Evolutionary conservation across 2,888 invertebrate genomes (phyloP).

Genomic region (Perithous albicinctus): DNA sequence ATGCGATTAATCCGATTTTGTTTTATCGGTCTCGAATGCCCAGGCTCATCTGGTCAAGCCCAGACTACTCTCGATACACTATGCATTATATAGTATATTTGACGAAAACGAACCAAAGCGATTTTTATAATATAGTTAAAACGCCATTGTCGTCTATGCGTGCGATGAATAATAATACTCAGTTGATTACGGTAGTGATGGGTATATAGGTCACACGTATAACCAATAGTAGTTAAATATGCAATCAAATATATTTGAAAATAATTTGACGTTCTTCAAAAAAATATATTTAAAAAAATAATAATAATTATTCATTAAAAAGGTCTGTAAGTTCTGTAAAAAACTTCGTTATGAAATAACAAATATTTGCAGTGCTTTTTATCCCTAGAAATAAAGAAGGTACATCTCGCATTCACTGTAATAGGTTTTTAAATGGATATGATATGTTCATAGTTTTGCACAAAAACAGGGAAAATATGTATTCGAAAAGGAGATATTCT

Average conservation of each 20-base stretch:
- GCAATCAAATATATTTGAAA: too few relatives aligned
- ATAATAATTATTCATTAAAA: too few relatives aligned
- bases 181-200: not conserved
- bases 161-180: not conserved
- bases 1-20: constrained; percentile 79
- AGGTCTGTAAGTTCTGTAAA: too few relatives aligned
- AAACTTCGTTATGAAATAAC: too few relatives aligned
- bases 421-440: too few relatives aligned
- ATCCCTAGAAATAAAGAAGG: not conserved
- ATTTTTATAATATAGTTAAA: constrained; percentile 20
- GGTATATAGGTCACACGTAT: not conserved
- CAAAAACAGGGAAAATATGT: not conserved
- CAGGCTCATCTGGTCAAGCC: constrained; percentile 38
- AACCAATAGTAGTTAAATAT: too few relatives aligned
- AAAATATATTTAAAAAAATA: too few relatives aligned
- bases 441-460: not conserved
- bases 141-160: not conserved
- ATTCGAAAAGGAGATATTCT: not conserved
- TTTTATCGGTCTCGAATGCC: constrained; percentile 75
- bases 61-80: not conserved
- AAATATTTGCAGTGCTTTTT: not conserved
- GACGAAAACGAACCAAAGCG: constrained; percentile 6
- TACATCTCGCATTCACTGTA: not conserved
- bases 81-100: constrained; percentile 1
- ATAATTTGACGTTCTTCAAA: too few relatives aligned